These are phyloP conservation scores for Heteronetta atricapilla DNA, from an alignment of 2,113 vertebrate species.

Conservation along the genomic window DNA sequence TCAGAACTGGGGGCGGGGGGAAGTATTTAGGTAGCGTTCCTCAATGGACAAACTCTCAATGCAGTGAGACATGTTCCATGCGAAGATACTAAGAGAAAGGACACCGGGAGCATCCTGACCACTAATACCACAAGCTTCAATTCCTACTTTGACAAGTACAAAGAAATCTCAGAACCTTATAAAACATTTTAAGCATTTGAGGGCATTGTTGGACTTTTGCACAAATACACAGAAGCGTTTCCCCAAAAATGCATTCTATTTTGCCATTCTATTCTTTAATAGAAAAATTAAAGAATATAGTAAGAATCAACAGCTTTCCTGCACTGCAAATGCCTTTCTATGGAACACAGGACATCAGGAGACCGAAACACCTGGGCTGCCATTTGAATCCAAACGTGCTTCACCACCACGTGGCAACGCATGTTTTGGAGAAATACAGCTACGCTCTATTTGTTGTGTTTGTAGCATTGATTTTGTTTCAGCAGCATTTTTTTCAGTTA, in stretches of 20 bases:
- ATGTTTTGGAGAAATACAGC: not conserved
- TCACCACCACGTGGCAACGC: not conserved
- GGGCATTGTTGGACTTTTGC: not conserved
- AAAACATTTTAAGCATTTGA: not conserved
- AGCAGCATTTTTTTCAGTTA: not conserved
- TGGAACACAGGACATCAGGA: not conserved
- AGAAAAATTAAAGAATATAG: not conserved
- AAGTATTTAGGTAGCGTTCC: not conserved
- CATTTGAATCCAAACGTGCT: not conserved
- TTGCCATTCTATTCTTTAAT: no score
- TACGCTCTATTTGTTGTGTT: not conserved
- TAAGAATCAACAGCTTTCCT: not conserved
- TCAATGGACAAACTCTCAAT: not conserved
- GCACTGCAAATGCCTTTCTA: not conserved
- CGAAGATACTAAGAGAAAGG: not conserved
- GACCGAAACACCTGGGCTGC: not conserved
- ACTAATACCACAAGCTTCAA: not conserved
- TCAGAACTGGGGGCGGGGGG: not conserved
- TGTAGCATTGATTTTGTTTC: not conserved
- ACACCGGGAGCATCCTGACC: not conserved
- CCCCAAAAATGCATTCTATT: not conserved
- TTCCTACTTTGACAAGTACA: not conserved
- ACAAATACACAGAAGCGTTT: not conserved
- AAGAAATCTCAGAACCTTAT: not conserved
- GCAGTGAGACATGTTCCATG: fast-evolving